Evolutionary conservation across 1,140 invertebrate species (phyloP).

Genomic region (Tenebrio molitor): DNA sequence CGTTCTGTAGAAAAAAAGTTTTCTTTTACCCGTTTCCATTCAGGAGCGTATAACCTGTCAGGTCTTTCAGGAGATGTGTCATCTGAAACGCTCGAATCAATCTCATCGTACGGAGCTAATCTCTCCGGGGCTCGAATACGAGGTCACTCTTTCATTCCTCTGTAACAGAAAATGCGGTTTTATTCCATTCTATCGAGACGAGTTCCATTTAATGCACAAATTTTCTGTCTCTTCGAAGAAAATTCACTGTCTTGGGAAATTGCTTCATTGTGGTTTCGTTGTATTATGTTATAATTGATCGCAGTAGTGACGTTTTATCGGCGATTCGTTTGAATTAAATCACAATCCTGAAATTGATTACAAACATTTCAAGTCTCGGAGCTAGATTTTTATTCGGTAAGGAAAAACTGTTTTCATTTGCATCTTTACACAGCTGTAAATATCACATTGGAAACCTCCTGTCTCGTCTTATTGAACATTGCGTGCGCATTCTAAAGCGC

Average conservation of each 20-base stretch:
- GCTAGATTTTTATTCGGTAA: not conserved
- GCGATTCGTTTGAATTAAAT: too few relatives aligned
- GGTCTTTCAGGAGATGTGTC: constrained; percentile 20
- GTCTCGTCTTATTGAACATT: not conserved
- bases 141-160: constrained; percentile 8
- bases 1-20: constrained; percentile 1
- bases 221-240: too few relatives aligned
- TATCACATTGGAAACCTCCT: not conserved
- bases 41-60: constrained; percentile 33
- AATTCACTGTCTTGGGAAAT: too few relatives aligned
- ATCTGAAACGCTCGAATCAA: constrained; percentile 30
- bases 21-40: constrained; percentile 30
- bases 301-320: too few relatives aligned
- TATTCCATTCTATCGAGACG: too few relatives aligned
- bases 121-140: constrained; percentile 10
- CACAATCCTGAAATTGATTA: too few relatives aligned
- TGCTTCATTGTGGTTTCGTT: too few relatives aligned
- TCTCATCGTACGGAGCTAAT: constrained; percentile 16
- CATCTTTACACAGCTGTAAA: not conserved
- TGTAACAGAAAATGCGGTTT: not conserved
- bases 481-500: not conserved
- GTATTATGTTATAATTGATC: not conserved
- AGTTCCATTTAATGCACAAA: too few relatives aligned
- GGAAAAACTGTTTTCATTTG: constrained; percentile 3
- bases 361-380: not conserved